A percentile compares a stretch with the other conserved stretches of the same genome.
Conservation (phyloP, 1,140 invertebrate genomes). For the Euschistus heros region DNA sequence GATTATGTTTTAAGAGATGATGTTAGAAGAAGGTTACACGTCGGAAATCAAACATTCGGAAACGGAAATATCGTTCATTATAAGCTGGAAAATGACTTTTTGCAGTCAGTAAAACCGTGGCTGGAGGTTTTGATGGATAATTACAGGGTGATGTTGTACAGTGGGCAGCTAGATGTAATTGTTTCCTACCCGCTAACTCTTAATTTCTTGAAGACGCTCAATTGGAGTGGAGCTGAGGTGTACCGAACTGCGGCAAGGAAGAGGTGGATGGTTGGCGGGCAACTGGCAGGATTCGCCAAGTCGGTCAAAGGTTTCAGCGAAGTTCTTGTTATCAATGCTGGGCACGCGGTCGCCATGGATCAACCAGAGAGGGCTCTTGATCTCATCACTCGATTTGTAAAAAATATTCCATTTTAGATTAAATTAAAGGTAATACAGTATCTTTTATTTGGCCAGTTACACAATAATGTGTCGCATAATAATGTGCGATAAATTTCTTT, state of each 20-base stretch:
- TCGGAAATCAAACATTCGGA: slow-evolving; percentile 53
- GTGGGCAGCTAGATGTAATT: slow-evolving; percentile 77
- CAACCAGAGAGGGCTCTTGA: slow-evolving; percentile 54
- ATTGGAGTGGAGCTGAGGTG: slow-evolving; percentile 51
- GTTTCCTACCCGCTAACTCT: slow-evolving; percentile 67
- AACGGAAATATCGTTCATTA: slow-evolving; percentile 48
- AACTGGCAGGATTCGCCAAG: slow-evolving; percentile 31
- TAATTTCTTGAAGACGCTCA: slow-evolving; percentile 48
- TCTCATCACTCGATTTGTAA: slow-evolving; percentile 42
- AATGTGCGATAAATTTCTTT: too few species aligned
- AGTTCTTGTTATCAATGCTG: slow-evolving; percentile 49
- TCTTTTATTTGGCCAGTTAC: too few species aligned
- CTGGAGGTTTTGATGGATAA: slow-evolving; percentile 51
- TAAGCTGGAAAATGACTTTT: slow-evolving; percentile 64
- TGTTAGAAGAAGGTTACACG: slow-evolving; percentile 53
- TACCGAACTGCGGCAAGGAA: slow-evolving; percentile 51
- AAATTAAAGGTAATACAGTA: too few species aligned
- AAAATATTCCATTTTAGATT: too few species aligned
- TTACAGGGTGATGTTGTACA: slow-evolving; percentile 64
- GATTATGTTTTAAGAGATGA: neutral
- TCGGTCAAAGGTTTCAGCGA: slow-evolving; percentile 47
- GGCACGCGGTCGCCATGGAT: slow-evolving; percentile 56
- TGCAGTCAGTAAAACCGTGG: slow-evolving; percentile 69
- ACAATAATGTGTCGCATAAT: too few species aligned
- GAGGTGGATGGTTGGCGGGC: slow-evolving; percentile 26